A percentile compares a stretch with the other conserved stretches of the same genome.
phyloP scores from a whole-genome alignment of 2,888 invertebrate genomes.

The Caenorhabditis angaria region DNA sequence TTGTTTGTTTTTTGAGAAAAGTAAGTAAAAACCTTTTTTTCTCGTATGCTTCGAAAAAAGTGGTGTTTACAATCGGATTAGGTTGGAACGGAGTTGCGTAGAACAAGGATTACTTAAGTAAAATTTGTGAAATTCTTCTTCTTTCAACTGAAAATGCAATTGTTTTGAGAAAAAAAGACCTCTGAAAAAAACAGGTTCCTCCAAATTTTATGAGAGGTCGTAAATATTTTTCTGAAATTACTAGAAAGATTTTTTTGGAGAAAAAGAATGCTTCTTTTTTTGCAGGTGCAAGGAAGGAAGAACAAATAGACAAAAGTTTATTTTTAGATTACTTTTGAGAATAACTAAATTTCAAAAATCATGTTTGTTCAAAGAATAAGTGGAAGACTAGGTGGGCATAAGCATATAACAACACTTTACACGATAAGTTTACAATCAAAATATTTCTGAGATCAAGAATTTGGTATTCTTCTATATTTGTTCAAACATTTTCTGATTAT shows the following conservation, averaged over 20 bases:
- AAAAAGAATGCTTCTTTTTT: neutral
- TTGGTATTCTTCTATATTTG: too few relatives aligned
- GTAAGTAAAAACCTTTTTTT: neutral
- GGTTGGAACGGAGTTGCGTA: conserved; percentile 2
- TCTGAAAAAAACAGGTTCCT: neutral
- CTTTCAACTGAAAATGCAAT: too few relatives aligned
- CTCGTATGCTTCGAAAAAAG: neutral
- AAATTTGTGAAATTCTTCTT: neutral
- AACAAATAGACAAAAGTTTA: neutral
- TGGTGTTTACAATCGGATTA: conserved; percentile 4
- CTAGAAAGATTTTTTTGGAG: neutral
- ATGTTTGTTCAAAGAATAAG: neutral
- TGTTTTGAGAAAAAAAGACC: neutral
- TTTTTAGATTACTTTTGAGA: neutral
- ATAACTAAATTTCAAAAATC: neutral
- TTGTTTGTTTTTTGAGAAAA: conserved; percentile 1
- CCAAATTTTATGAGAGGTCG: conserved; percentile 1
- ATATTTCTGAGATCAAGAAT: too few relatives aligned
- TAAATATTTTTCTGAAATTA: neutral
- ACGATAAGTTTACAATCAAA: too few relatives aligned
- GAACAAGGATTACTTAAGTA: neutral
- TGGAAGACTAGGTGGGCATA: neutral
- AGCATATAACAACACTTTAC: neutral
- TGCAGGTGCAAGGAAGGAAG: neutral
- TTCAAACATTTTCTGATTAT: too few relatives aligned